A percentile compares a stretch with the other conserved stretches of the same genome.
Conservation (phyloP, 2,888 invertebrate genomes). For the Dinocampus coccinellae region DNA sequence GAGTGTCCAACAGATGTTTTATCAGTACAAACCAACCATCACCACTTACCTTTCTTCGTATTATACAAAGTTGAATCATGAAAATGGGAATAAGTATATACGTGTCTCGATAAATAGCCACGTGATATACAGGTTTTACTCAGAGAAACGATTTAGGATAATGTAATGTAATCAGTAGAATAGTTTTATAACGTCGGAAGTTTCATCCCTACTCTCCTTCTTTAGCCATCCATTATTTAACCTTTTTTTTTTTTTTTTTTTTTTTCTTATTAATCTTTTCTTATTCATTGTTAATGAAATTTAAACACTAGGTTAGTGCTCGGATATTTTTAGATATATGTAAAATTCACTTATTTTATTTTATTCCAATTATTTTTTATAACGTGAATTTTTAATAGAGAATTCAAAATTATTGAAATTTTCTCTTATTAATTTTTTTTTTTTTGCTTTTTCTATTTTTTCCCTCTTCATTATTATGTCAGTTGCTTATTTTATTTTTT, state of each 20-base stretch:
- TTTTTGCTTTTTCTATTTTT: too few relatives aligned
- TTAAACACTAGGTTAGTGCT: too few relatives aligned
- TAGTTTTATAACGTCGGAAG: slow-evolving; percentile 34
- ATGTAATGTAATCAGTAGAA: slow-evolving; percentile 19
- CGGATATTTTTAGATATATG: too few relatives aligned
- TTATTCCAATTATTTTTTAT: too few relatives aligned
- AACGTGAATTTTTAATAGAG: too few relatives aligned
- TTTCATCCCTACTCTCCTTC: slow-evolving; percentile 22
- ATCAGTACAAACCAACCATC: background rate
- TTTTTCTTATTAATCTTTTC: background rate
- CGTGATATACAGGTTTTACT: slow-evolving; percentile 27
- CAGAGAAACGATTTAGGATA: background rate
- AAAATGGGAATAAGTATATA: background rate
- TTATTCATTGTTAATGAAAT: background rate
- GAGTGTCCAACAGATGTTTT: background rate
- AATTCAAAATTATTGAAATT: too few relatives aligned
- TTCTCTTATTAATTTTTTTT: too few relatives aligned
- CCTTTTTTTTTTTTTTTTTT: background rate
- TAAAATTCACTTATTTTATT: too few relatives aligned
- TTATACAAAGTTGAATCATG: background rate
- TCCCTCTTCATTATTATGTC: too few relatives aligned
- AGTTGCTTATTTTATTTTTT: too few relatives aligned
- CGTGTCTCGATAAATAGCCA: slow-evolving; percentile 36
- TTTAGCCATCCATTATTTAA: background rate
- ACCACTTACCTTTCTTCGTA: background rate